phyloP scores from a whole-genome alignment of 2,888 invertebrate genomes.

The Drosophila mimica region DNA sequence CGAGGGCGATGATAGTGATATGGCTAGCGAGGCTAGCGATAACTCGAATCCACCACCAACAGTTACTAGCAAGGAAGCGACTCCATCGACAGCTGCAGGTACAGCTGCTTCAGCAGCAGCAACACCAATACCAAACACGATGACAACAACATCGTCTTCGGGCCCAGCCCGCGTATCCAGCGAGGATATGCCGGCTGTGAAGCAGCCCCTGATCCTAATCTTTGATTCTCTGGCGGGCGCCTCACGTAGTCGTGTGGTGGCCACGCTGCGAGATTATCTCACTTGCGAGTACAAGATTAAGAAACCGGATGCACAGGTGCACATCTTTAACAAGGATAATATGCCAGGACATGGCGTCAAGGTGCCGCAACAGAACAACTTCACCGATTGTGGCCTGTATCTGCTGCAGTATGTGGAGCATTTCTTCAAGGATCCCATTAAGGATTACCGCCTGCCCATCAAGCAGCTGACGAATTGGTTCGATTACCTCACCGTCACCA shows the following conservation, averaged over 20 bases:
- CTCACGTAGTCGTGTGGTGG: constrained; percentile 92
- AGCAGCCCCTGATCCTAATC: constrained; percentile 94
- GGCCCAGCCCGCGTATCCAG: constrained; percentile 36
- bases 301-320: constrained; percentile 86
- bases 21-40: constrained; percentile 86
- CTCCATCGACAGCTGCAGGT: background rate
- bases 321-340: constrained; percentile 90
- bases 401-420: constrained; percentile 98
- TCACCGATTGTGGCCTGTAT: constrained; percentile 98
- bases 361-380: constrained; percentile 99
- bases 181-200: constrained; percentile 67
- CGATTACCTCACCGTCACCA: constrained; percentile 91
- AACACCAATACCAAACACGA: constrained; percentile 14
- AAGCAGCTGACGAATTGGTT: constrained; percentile 94
- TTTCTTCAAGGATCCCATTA: constrained; percentile 95
- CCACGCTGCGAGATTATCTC: constrained; percentile 95
- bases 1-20: constrained; percentile 92
- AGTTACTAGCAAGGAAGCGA: constrained; percentile 50
- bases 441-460: constrained; percentile 93
- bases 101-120: background rate
- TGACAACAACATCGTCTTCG: constrained; percentile 15
- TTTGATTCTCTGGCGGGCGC: constrained; percentile 96
- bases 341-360: constrained; percentile 95
- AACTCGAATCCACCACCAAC: constrained; percentile 61
- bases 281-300: constrained; percentile 94